These are phyloP conservation scores for Eupithecia abbreviata DNA, from an alignment of 2,888 invertebrate species.

Conservation along the genomic window DNA sequence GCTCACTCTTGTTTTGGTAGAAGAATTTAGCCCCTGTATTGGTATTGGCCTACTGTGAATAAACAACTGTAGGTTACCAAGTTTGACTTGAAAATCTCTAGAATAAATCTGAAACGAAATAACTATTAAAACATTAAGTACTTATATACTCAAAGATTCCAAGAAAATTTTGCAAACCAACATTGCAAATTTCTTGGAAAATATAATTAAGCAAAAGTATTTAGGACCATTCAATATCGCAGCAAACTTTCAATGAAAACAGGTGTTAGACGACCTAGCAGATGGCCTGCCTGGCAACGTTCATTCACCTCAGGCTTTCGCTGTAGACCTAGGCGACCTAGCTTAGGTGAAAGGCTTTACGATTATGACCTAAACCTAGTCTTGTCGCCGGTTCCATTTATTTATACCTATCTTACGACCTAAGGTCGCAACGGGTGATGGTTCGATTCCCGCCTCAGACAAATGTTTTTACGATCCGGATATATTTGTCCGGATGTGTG, in stretches of 20 bases:
- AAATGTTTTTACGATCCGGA: not conserved
- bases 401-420: not conserved
- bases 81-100: too few relatives aligned
- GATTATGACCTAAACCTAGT: slow-evolving; percentile 5
- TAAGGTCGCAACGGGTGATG: not conserved
- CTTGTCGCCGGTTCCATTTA: not conserved
- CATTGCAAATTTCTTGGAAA: too few relatives aligned
- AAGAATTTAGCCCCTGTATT: too few relatives aligned
- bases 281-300: not conserved
- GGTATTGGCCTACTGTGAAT: too few relatives aligned
- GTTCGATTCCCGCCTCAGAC: not conserved
- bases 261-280: slow-evolving; percentile 3
- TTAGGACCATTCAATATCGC: not conserved
- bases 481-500: not conserved
- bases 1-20: too few relatives aligned
- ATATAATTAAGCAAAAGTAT: not conserved
- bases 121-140: too few relatives aligned
- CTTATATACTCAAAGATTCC: too few relatives aligned
- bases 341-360: not conserved
- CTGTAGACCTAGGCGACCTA: not conserved
- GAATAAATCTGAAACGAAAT: too few relatives aligned
- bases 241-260: not conserved
- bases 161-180: too few relatives aligned
- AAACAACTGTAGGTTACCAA: too few relatives aligned
- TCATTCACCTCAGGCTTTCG: not conserved